These are phyloP conservation scores for Saguinus imperator DNA, from an alignment of 2,113 vertebrate genomes.

Conservation along the genomic window DNA sequence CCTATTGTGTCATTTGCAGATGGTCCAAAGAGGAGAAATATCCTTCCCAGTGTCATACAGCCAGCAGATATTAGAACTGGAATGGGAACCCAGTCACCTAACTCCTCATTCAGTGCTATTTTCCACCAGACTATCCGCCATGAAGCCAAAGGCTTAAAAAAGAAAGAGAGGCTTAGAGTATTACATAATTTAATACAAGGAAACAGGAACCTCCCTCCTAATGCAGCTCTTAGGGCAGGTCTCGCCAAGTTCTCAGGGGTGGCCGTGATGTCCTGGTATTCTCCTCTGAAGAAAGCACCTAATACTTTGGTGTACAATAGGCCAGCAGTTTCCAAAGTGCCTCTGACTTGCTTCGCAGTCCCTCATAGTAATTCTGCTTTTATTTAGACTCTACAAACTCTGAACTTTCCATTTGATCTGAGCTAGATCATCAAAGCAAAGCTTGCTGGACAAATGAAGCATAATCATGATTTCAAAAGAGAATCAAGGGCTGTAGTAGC, in stretches of 20 bases:
- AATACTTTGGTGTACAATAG: neutral
- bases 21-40: neutral
- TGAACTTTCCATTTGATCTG: neutral
- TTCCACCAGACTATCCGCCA: neutral
- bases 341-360: neutral
- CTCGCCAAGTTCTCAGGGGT: neutral
- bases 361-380: conserved; percentile 3
- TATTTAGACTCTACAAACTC: neutral
- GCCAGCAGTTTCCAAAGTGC: neutral
- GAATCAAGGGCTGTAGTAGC: neutral
- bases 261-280: neutral
- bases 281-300: neutral
- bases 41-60: neutral
- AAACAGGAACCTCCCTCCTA: neutral
- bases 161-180: neutral
- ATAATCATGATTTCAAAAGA: conserved; percentile 38
- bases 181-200: neutral
- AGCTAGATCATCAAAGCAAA: conserved; percentile 15
- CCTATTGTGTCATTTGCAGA: neutral
- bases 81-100: neutral
- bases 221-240: neutral
- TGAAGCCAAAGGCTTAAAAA: neutral
- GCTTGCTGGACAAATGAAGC: neutral
- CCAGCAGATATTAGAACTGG: neutral
- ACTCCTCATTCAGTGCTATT: neutral